These are phyloP conservation scores for Procambarus clarkii DNA, from an alignment of 1,140 invertebrate genomes.

Conservation along the genomic window DNA sequence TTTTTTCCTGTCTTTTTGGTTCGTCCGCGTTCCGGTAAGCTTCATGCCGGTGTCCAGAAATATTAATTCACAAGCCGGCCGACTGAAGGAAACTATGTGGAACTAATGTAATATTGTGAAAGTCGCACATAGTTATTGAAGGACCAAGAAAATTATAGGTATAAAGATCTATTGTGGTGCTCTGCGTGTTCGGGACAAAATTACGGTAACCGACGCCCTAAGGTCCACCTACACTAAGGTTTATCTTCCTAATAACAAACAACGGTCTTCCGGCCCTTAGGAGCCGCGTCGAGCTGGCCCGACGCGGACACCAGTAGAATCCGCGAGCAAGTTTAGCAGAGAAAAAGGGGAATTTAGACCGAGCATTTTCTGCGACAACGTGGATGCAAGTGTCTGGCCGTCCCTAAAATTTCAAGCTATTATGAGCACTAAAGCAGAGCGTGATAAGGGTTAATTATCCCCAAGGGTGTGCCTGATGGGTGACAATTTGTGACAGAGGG, in stretches of 20 bases:
- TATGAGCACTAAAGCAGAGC: conserved; percentile 39
- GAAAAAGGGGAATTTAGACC: not conserved
- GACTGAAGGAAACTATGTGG: conserved; percentile 38
- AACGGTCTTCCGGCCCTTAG: conserved; percentile 43
- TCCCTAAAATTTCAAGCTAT: conserved; percentile 54
- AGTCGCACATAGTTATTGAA: conserved; percentile 71
- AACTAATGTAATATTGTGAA: conserved; percentile 65
- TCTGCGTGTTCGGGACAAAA: conserved; percentile 52
- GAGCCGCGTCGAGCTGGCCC: not conserved
- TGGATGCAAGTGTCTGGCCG: not conserved
- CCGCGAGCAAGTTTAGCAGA: not conserved
- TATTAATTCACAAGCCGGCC: not conserved
- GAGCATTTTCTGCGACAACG: conserved; percentile 15
- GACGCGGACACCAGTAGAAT: not conserved
- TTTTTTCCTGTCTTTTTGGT: conserved; percentile 25
- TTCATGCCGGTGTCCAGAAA: conserved; percentile 35
- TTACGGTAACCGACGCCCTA: conserved; percentile 38
- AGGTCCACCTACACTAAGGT: conserved; percentile 36
- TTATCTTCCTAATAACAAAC: conserved; percentile 42
- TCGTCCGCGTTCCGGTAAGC: conserved; percentile 41
- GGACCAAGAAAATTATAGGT: conserved; percentile 65
- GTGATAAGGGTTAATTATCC: conserved; percentile 38
- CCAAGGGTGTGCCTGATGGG: conserved; percentile 32
- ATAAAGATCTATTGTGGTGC: conserved; percentile 41
- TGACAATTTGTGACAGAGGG: conserved; percentile 64